A percentile compares a stretch with the other conserved stretches of the same genome.
Conservation (phyloP, 2,888 invertebrate species). For the Heliconius erato region DNA sequence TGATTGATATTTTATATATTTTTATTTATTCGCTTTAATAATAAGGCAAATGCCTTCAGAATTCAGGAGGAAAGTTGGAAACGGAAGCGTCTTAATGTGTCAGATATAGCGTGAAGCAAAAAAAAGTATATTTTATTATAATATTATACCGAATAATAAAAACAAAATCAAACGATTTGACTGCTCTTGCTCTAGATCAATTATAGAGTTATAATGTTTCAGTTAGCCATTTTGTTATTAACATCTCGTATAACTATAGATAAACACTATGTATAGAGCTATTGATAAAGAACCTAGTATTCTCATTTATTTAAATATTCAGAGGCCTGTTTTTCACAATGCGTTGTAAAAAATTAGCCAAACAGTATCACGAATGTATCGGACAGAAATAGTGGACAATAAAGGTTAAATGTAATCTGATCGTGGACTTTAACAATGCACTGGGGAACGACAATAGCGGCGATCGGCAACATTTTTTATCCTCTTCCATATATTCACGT, state of each 20-base stretch:
- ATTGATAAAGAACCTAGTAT: neutral
- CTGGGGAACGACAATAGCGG: slow-evolving; percentile 61
- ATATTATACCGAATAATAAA: neutral
- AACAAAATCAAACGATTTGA: neutral
- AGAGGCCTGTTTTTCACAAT: slow-evolving; percentile 32
- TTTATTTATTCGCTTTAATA: too few relatives aligned
- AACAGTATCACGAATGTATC: slow-evolving; percentile 56
- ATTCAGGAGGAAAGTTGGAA: too few relatives aligned
- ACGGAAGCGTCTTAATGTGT: too few relatives aligned
- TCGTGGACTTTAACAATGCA: slow-evolving; percentile 69
- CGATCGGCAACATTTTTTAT: slow-evolving; percentile 56
- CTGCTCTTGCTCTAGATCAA: neutral
- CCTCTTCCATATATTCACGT: slow-evolving; percentile 51
- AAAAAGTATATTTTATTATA: neutral
- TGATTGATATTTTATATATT: too few relatives aligned
- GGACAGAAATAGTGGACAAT: slow-evolving; percentile 65
- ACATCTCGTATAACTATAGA: neutral
- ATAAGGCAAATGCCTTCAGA: too few relatives aligned
- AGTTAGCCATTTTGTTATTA: neutral
- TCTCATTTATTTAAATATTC: neutral
- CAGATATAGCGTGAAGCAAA: too few relatives aligned
- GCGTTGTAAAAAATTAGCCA: slow-evolving; percentile 47
- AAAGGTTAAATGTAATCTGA: slow-evolving; percentile 76
- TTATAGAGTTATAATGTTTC: neutral
- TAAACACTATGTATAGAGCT: too few relatives aligned